Conservation (phyloP, 2,797 vertebrate species). For the Pelochelys cantorii region DNA sequence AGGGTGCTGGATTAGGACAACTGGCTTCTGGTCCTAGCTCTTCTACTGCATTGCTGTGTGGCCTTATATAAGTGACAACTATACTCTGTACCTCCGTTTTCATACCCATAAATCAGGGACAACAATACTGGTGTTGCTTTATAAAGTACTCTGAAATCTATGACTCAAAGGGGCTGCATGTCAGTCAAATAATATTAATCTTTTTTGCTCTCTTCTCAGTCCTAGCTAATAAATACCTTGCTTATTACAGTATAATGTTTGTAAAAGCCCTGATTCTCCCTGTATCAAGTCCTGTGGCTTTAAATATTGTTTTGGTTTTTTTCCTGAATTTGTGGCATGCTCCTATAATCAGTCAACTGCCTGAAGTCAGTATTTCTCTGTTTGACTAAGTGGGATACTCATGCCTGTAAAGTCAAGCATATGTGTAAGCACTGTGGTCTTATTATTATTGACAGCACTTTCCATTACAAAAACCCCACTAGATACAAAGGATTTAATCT, state of each 20-base stretch:
- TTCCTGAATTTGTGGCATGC: not conserved
- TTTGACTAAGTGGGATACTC: not conserved
- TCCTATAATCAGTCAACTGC: not conserved
- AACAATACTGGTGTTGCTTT: not conserved
- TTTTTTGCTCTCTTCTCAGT: not conserved
- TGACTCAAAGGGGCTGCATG: not conserved
- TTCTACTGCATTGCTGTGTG: not conserved
- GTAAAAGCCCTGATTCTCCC: not conserved
- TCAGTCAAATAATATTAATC: not conserved
- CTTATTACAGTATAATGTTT: not conserved
- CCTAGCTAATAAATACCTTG: not conserved
- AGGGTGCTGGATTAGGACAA: fast-evolving
- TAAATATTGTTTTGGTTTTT: not conserved
- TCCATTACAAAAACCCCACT: not conserved
- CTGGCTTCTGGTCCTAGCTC: not conserved
- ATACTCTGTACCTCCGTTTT: not conserved
- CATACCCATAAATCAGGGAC: not conserved
- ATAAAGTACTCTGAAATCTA: not conserved
- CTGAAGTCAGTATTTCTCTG: not conserved
- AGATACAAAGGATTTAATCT: fast-evolving
- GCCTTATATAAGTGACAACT: not conserved
- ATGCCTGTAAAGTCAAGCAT: fast-evolving
- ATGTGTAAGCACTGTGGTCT: fast-evolving
- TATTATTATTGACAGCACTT: not conserved
- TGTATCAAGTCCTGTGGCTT: not conserved